Evolutionary conservation across 2,888 invertebrate genomes (phyloP), one percentile per base, ranked within the genome.

Genomic region (Mesorhabditis belari): DNA sequence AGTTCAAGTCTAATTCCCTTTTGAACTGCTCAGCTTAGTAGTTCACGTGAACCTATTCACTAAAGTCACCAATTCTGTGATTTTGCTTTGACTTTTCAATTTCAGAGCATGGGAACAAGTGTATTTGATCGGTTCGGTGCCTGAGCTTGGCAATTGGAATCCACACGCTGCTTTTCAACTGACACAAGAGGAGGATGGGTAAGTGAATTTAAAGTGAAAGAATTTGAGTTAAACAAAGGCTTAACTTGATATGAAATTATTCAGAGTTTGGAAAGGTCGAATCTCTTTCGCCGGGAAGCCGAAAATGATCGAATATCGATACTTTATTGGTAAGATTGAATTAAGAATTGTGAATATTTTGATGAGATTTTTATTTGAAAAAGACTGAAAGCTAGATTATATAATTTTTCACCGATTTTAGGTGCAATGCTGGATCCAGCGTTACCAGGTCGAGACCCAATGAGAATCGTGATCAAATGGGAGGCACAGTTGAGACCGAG

Each of bases 61-160:
- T n/a, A n/a, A n/a, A n/a, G n/a, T n/a, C n/a, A n/a, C n/a, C n/a
- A n/a, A n/a, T n/a, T n/a, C n/a, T n/a, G n/a, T n/a, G n/a, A n/a
- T n/a, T n/a, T n/a, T n/a, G n/a, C n/a, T n/a, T n/a, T n/a, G n/a
- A n/a, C n/a, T n/a, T n/a, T n/a, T n/a, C n/a, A n/a, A n/a, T n/a
- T n/a, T n/a, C n/a, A n/a, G 61, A 29, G 64, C 66, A 61, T 70
- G 70, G 70, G 67, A 73, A 51, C 60, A 58, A 19, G 54, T 70
- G 4, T 67, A 67, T 61, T 68, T 73, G 21, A 69, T 73, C 12
- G 73, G 73, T 55, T 64, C 63, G 26, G 50, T 58, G 23, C 64
- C 65, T 44, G 60, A 58, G 28, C 64, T 73, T 12, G 73, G 73
- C 3, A 59, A 57, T n/a, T 73, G 73, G 73, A 60, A 61, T 25